Conservation (phyloP, 2,888 invertebrate species). For the Meandrusa payeni region DNA sequence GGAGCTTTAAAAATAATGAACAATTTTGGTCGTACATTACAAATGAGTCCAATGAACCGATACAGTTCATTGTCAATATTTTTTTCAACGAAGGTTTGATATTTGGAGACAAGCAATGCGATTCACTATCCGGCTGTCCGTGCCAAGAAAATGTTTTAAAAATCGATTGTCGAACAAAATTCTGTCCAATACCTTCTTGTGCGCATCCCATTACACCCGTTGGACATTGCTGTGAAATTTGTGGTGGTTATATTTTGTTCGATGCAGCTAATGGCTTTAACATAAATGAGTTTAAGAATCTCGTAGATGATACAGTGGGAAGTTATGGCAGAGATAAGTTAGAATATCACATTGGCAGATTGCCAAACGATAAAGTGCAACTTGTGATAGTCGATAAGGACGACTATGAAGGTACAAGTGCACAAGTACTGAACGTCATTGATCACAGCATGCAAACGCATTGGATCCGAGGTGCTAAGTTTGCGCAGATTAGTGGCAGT, state of each 20-base stretch:
- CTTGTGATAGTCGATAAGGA: constrained; percentile 59
- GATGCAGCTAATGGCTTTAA: constrained; percentile 51
- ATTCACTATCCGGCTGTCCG: constrained; percentile 53
- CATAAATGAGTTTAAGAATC: constrained; percentile 45
- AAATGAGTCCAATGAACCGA: constrained; percentile 30
- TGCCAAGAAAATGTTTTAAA: constrained; percentile 47
- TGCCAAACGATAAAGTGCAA: constrained; percentile 48
- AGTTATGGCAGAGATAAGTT: constrained; percentile 41
- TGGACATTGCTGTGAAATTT: constrained; percentile 67
- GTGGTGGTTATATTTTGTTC: constrained; percentile 57
- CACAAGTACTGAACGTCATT: constrained; percentile 49
- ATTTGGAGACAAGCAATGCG: constrained; percentile 32
- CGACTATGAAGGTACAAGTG: constrained; percentile 56
- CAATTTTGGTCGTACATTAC: constrained; percentile 30
- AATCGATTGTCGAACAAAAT: constrained; percentile 56
- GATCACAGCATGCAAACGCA: constrained; percentile 42
- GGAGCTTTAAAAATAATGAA: neutral
- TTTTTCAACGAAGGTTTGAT: constrained; percentile 36
- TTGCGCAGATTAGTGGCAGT: constrained; percentile 50
- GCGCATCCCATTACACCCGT: constrained; percentile 55
- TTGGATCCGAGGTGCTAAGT: constrained; percentile 45
- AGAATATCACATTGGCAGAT: constrained; percentile 52
- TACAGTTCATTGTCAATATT: constrained; percentile 46
- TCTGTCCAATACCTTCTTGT: constrained; percentile 54
- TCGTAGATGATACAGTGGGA: constrained; percentile 42